phyloP scores from a whole-genome alignment of 2,113 vertebrate genomes.

The Bungarus multicinctus region DNA sequence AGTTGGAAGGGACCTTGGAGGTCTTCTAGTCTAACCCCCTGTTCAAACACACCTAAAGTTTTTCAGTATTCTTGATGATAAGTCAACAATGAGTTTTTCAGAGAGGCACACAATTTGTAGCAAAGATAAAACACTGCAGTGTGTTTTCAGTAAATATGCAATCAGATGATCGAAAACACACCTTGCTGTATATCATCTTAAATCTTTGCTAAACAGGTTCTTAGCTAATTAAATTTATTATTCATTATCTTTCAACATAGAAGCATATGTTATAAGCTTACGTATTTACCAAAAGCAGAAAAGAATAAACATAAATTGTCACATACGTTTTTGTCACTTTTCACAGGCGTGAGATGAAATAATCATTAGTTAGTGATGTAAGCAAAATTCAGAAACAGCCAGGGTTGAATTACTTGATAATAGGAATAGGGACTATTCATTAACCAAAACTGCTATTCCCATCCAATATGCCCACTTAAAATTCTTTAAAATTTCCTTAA shows the following conservation, averaged over 20 bases:
- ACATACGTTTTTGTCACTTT: slow-evolving; percentile 3
- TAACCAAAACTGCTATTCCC: neutral
- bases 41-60: neutral
- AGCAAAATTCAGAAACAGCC: neutral
- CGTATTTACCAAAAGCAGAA: slow-evolving; percentile 11
- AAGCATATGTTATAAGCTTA: neutral
- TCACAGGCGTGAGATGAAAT: neutral
- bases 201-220: slow-evolving; percentile 21
- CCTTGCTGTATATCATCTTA: neutral
- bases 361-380: neutral
- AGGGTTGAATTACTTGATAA: neutral
- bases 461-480: neutral
- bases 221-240: slow-evolving; percentile 25
- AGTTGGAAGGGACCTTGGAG: neutral
- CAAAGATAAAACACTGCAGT: neutral
- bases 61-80: neutral
- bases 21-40: neutral
- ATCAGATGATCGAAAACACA: slow-evolving; percentile 11
- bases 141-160: neutral
- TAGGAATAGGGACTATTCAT: neutral
- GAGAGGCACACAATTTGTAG: slow-evolving; percentile 1
- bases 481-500: neutral
- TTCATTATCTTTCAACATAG: slow-evolving; percentile 11
- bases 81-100: neutral
- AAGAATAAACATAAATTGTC: slow-evolving; percentile 8